Conservation (phyloP, 2,797 vertebrate genomes). For the Oceanodroma leucorhoa region DNA sequence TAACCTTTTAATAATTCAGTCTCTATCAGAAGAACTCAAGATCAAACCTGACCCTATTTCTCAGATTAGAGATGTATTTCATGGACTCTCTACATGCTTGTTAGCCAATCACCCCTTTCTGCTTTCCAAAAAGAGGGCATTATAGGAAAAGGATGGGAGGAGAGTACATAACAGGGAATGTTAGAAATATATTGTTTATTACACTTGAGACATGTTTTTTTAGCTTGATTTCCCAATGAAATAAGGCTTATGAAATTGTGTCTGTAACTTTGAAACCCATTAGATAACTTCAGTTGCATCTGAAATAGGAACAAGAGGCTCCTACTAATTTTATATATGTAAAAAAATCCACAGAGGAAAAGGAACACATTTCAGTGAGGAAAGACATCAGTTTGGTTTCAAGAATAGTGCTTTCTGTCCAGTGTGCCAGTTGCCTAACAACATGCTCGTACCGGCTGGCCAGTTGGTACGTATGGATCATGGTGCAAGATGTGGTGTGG, state of each 20-base stretch:
- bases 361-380: neutral
- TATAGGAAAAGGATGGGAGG: neutral
- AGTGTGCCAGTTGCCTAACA: neutral
- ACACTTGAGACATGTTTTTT: neutral
- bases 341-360: neutral
- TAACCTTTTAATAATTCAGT: conserved; percentile 52
- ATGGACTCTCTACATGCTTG: neutral
- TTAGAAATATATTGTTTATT: neutral
- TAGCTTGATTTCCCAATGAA: neutral
- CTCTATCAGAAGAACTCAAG: conserved; percentile 44
- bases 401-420: neutral
- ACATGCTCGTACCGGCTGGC: rapidly evolving
- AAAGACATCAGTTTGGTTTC: neutral
- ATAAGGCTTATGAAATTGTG: neutral
- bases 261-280: neutral
- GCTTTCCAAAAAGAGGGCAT: neutral
- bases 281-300: neutral
- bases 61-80: neutral
- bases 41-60: conserved; percentile 42
- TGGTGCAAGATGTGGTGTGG: neutral
- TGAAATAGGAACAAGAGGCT: neutral
- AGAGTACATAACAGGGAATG: neutral
- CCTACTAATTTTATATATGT: neutral
- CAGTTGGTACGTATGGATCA: rapidly evolving
- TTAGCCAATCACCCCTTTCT: neutral